A percentile compares a stretch with the other conserved stretches of the same genome.
Evolutionary conservation across 2,888 invertebrate genomes (phyloP).

Genomic region (Platypus cylindrus): DNA sequence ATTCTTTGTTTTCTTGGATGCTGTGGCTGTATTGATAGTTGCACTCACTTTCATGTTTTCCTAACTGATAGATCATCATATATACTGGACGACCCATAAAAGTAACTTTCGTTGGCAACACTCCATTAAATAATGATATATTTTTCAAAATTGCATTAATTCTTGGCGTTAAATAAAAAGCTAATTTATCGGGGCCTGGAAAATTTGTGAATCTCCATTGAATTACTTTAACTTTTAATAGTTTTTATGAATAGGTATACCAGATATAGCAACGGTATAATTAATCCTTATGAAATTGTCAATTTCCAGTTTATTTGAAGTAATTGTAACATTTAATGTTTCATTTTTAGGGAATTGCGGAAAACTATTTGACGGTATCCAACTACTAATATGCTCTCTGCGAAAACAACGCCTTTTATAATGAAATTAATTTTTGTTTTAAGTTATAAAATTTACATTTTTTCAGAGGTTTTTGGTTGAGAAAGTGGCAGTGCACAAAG

Average conservation of each 20-base stretch:
- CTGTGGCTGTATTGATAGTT: background rate
- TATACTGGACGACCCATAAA: conserved; percentile 23
- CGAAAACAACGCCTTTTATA: background rate
- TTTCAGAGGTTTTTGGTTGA: conserved; percentile 23
- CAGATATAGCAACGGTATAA: no score
- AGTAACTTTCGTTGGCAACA: conserved; percentile 15
- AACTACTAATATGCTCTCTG: conserved; percentile 4
- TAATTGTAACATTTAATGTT: conserved; percentile 5
- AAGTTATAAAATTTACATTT: conserved; percentile 6
- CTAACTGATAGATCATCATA: conserved; percentile 25
- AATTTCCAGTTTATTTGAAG: conserved; percentile 8
- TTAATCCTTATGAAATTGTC: no score
- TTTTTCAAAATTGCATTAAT: conserved; percentile 36
- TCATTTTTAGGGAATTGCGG: conserved; percentile 10
- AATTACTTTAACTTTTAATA: no score
- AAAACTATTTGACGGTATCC: conserved; percentile 6
- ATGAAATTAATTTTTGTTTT: background rate
- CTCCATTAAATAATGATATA: conserved; percentile 40
- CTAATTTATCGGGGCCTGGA: conserved; percentile 49
- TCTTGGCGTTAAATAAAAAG: conserved; percentile 46
- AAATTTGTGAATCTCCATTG: no score
- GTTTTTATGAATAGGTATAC: no score
- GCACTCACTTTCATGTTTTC: conserved; percentile 21
- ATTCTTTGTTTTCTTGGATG: no score
- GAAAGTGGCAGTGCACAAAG: conserved; percentile 29